phyloP scores from a whole-genome alignment of 2,888 invertebrate species.

The Steinernema scapterisci region DNA sequence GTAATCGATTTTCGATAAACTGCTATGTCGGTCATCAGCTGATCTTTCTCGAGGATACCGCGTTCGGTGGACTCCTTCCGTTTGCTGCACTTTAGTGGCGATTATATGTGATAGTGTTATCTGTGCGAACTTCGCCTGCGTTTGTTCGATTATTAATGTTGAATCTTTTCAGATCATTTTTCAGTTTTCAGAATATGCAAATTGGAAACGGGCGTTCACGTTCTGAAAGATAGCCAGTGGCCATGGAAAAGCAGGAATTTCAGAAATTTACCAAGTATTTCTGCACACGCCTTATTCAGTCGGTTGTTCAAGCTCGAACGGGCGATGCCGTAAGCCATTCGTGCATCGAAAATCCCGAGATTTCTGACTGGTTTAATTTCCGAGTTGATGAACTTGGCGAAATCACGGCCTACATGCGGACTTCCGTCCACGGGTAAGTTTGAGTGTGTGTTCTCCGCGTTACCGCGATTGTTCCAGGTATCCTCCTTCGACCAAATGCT shows the following conservation, averaged over 20 bases:
- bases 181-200: background rate
- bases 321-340: slow-evolving; percentile 45
- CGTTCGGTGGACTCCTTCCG: background rate
- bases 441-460: background rate
- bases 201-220: background rate
- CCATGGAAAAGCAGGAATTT: slow-evolving; percentile 18
- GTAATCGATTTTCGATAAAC: background rate
- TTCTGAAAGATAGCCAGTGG: background rate
- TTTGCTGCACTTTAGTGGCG: background rate
- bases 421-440: slow-evolving; percentile 45
- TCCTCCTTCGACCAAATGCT: slow-evolving; percentile 45
- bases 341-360: slow-evolving; percentile 44
- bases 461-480: slow-evolving; percentile 42
- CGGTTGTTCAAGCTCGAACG: slow-evolving; percentile 36
- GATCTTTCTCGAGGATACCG: background rate
- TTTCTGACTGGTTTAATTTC: slow-evolving; percentile 57
- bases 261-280: slow-evolving; percentile 29
- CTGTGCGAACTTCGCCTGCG: too few relatives aligned
- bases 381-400: slow-evolving; percentile 60
- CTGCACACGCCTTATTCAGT: slow-evolving; percentile 10
- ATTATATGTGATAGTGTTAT: background rate
- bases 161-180: too few relatives aligned
- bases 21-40: slow-evolving; percentile 10
- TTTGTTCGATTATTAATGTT: too few relatives aligned
- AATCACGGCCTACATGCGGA: slow-evolving; percentile 52